A percentile compares a stretch with the other conserved stretches of the same genome.
Conservation (phyloP, 1,140 invertebrate genomes). For the Odontomachus brunneus region DNA sequence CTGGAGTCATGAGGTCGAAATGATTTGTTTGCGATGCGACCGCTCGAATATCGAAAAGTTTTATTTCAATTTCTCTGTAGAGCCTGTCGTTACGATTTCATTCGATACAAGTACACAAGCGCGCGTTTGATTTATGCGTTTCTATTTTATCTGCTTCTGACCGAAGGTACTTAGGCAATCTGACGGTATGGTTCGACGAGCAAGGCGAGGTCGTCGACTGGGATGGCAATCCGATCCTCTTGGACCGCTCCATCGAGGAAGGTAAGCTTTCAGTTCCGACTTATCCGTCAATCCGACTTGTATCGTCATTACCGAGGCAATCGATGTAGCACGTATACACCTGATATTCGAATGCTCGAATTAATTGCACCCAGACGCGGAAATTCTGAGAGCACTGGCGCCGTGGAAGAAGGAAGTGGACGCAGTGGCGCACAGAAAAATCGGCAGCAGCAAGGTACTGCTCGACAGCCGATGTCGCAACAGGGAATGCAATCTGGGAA, state of each 20-base stretch:
- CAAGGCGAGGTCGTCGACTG: conserved; percentile 89
- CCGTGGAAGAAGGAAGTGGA: conserved; percentile 88
- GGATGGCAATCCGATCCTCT: conserved; percentile 91
- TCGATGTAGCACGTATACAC: background rate
- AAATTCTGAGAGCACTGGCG: conserved; percentile 85
- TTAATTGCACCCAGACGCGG: conserved; percentile 80
- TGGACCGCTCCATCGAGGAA: conserved; percentile 88
- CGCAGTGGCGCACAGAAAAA: conserved; percentile 85
- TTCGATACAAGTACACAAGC: background rate
- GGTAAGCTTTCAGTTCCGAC: conserved; percentile 85
- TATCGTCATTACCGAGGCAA: background rate
- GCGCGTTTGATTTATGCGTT: background rate
- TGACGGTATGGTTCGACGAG: conserved; percentile 90
- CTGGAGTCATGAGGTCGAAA: background rate
- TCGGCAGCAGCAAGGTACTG: conserved; percentile 87
- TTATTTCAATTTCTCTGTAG: background rate
- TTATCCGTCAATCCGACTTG: background rate
- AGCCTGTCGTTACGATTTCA: background rate
- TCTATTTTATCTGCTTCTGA: conserved; percentile 10
- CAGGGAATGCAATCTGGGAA: conserved; percentile 91
- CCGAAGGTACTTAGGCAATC: conserved; percentile 76
- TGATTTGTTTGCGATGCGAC: conserved; percentile 17
- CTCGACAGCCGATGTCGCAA: conserved; percentile 86
- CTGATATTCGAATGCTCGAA: background rate
- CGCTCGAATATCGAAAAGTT: background rate